Evolutionary conservation across 1,140 invertebrate genomes (phyloP).

Genomic region (Euwallacea fornicatus): DNA sequence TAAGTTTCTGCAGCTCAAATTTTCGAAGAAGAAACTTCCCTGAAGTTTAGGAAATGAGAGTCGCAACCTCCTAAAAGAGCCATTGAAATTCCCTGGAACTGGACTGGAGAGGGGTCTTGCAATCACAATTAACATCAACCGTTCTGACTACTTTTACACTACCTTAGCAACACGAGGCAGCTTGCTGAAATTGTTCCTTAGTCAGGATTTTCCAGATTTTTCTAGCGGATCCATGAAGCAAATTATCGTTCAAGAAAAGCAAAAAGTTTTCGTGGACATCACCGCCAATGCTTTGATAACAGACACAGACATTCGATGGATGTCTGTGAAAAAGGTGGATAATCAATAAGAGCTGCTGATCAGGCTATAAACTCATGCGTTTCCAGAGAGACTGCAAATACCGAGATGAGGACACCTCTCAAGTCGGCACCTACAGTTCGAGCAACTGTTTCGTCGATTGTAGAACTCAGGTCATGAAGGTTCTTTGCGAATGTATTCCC

Average conservation of each 20-base stretch:
- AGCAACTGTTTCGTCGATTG: constrained; percentile 63
- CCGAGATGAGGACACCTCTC: constrained; percentile 52
- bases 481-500: constrained; percentile 59
- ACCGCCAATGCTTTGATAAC: constrained; percentile 21
- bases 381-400: constrained; percentile 60
- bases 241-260: constrained; percentile 35
- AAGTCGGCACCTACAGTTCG: constrained; percentile 57
- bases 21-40: background rate
- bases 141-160: constrained; percentile 40
- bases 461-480: constrained; percentile 54
- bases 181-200: constrained; percentile 34
- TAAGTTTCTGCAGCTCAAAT: constrained; percentile 12
- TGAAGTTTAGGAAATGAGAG: background rate
- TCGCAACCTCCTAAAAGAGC: background rate
- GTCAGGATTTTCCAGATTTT: constrained; percentile 56
- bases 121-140: constrained; percentile 30
- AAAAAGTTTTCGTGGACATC: constrained; percentile 37
- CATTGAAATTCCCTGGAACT: constrained; percentile 7
- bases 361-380: background rate
- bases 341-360: background rate
- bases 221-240: constrained; percentile 46
- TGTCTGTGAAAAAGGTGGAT: background rate
- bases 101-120: constrained; percentile 29
- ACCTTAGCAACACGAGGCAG: constrained; percentile 33
- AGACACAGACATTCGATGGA: background rate